Conservation (phyloP, 2,888 invertebrate species). For the Hirtodrosophila confusa region DNA sequence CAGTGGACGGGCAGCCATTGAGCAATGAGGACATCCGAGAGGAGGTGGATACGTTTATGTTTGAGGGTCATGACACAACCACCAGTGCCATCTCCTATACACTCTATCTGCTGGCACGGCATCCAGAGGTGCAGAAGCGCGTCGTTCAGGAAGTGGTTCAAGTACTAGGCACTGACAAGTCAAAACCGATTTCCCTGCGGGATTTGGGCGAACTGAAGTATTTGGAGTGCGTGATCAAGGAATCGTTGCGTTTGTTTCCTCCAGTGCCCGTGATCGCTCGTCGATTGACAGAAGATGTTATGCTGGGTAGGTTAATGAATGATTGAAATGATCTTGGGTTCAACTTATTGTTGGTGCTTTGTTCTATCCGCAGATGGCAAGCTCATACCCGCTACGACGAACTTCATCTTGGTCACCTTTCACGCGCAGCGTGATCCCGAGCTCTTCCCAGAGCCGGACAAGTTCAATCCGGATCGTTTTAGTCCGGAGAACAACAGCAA, state of each 20-base stretch:
- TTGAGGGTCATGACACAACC: slow-evolving; percentile 85
- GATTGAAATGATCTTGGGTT: no score
- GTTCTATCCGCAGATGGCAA: slow-evolving; percentile 70
- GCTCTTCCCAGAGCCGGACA: slow-evolving; percentile 77
- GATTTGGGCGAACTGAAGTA: slow-evolving; percentile 81
- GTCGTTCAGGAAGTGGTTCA: slow-evolving; percentile 75
- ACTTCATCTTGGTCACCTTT: slow-evolving; percentile 70
- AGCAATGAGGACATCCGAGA: slow-evolving; percentile 87
- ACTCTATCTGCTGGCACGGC: slow-evolving; percentile 75
- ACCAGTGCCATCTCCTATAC: slow-evolving; percentile 80
- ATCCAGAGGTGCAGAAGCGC: slow-evolving; percentile 78
- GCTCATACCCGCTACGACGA: slow-evolving; percentile 70
- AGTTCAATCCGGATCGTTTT: slow-evolving; percentile 81
- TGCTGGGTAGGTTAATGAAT: slow-evolving; percentile 86
- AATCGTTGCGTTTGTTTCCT: slow-evolving; percentile 87
- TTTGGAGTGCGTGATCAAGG: slow-evolving; percentile 88
- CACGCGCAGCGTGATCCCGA: slow-evolving; percentile 75
- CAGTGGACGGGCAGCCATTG: slow-evolving; percentile 86
- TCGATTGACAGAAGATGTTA: slow-evolving; percentile 85
- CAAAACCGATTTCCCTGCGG: slow-evolving; percentile 56
- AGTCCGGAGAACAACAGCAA: slow-evolving; percentile 64
- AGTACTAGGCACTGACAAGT: slow-evolving; percentile 75
- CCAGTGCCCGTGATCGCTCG: slow-evolving; percentile 88
- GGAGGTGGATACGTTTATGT: slow-evolving; percentile 89
- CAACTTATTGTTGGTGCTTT: fast-evolving